These are phyloP conservation scores for Paragorgia papillata DNA, from an alignment of 92 coral and sea anemone genomes.

Conservation along the genomic window DNA sequence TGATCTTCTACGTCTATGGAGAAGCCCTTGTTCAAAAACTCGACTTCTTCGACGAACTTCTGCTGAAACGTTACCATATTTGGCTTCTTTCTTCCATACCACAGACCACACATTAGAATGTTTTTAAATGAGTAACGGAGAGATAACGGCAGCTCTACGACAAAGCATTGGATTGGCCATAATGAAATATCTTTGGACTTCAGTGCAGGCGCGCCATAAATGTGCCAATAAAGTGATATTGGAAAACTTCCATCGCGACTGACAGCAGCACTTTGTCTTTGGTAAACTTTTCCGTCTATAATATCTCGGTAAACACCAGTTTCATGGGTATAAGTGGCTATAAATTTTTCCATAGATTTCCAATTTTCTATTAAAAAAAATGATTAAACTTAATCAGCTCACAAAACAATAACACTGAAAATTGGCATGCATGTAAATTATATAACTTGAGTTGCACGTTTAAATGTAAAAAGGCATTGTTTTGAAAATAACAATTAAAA, in stretches of 20 bases:
- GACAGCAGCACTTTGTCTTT: constrained; percentile 37
- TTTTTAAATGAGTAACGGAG: constrained; percentile 61
- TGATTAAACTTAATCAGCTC: constrained; percentile 15
- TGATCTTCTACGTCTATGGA: constrained; percentile 28
- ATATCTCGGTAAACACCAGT: constrained; percentile 59
- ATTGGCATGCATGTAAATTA: too few species aligned
- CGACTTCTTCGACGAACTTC: constrained; percentile 57
- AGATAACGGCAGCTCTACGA: constrained; percentile 57
- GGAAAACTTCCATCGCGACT: constrained; percentile 56
- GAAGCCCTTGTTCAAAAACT: constrained; percentile 49
- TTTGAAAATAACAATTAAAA: too few species aligned
- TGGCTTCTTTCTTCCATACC: constrained; percentile 68
- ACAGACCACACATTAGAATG: constrained; percentile 60
- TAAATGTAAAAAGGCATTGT: too few species aligned
- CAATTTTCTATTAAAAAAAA: constrained; percentile 61
- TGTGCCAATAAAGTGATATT: constrained; percentile 64
- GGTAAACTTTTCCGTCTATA: constrained; percentile 64
- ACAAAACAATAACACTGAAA: too few species aligned
- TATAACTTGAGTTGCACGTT: too few species aligned
- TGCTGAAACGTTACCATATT: constrained; percentile 54
- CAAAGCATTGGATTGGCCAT: constrained; percentile 72
- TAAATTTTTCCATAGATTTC: constrained; percentile 48
- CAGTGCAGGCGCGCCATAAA: constrained; percentile 74
- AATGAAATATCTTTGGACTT: constrained; percentile 61
- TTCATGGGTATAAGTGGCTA: constrained; percentile 40